Evolutionary conservation across 2,113 vertebrate genomes (phyloP).

Genomic region (Hydrochoerus hydrochaeris): DNA sequence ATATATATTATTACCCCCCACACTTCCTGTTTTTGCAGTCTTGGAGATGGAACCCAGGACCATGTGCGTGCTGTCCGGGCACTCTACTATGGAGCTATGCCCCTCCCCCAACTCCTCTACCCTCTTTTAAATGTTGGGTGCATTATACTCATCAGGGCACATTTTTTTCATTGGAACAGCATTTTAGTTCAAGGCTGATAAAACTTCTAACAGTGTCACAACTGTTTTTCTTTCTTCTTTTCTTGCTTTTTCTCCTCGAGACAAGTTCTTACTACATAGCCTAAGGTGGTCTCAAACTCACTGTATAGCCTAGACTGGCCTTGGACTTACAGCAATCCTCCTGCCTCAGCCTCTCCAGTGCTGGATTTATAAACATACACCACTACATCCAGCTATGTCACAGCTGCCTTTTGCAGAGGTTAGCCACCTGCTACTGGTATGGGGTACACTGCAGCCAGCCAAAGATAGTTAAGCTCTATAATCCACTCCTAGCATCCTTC

Average conservation of each 20-base stretch:
- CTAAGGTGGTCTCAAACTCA: neutral
- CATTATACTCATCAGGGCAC: no score
- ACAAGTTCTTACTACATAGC: neutral
- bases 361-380: neutral
- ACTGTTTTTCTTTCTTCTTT: neutral
- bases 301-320: neutral
- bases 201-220: neutral
- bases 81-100: neutral
- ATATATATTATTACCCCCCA: neutral
- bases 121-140: neutral
- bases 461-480: neutral
- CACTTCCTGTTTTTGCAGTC: neutral
- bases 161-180: neutral
- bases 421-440: neutral
- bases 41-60: neutral
- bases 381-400: neutral
- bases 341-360: neutral
- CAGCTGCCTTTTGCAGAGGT: neutral
- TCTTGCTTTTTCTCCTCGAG: neutral
- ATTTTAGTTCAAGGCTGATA: neutral
- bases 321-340: neutral
- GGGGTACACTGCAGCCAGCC: neutral
- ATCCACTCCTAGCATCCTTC: neutral
- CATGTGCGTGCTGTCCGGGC: neutral
- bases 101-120: neutral